phyloP scores from a whole-genome alignment of 2,888 invertebrate genomes.

The Athrips mouffetella region DNA sequence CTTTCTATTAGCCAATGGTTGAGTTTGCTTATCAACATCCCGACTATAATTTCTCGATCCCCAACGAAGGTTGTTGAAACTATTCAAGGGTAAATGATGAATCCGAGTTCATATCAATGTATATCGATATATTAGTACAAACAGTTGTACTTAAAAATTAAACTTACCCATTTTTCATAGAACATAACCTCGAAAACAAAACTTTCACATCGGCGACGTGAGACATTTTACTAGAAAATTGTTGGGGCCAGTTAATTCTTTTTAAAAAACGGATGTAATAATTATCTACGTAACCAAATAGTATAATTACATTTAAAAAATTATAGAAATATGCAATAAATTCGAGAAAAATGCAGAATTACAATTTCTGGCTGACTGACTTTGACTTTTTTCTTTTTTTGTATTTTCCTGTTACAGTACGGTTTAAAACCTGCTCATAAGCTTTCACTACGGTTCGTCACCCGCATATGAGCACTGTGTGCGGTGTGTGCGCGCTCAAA shows the following conservation, averaged over 20 bases:
- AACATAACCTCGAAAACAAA: constrained; percentile 69
- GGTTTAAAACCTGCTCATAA: background rate
- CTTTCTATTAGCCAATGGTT: constrained; percentile 65
- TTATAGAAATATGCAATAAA: background rate
- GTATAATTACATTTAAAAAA: background rate
- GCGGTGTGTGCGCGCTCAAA: too few relatives aligned
- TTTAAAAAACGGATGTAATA: background rate
- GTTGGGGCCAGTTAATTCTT: background rate
- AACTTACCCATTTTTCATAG: constrained; percentile 67
- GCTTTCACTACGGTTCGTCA: too few relatives aligned
- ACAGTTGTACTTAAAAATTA: constrained; percentile 5
- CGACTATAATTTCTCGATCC: constrained; percentile 50
- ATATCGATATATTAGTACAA: constrained; percentile 23
- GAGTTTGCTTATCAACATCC: constrained; percentile 47
- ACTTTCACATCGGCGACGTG: constrained; percentile 68
- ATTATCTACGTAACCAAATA: background rate
- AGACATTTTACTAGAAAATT: constrained; percentile 48
- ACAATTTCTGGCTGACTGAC: background rate
- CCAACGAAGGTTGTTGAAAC: constrained; percentile 37
- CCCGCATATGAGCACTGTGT: too few relatives aligned
- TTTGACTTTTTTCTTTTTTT: constrained; percentile 1
- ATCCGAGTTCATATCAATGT: background rate
- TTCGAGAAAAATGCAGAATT: background rate
- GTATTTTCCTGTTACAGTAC: too few relatives aligned
- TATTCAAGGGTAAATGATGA: too few relatives aligned